These are phyloP conservation scores for Anguilla japonica DNA, from an alignment of 2,113 vertebrate species.

Conservation along the genomic window DNA sequence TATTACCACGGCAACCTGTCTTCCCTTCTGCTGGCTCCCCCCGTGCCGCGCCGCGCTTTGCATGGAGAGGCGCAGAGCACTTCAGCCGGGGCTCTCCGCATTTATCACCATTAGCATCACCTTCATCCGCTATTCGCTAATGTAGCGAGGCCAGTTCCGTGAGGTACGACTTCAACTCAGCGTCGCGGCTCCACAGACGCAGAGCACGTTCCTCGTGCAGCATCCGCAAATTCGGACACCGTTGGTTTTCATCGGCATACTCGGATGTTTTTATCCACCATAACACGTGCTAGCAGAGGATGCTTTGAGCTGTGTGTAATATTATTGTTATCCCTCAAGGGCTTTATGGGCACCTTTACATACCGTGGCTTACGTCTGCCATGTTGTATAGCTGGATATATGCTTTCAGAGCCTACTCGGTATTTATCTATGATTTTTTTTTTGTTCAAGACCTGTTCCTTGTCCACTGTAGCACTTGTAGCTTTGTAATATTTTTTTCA, in stretches of 20 bases:
- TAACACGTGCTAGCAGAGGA: neutral
- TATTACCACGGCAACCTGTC: conserved; percentile 18
- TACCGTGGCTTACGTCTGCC: neutral
- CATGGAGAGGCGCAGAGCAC: neutral
- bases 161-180: neutral
- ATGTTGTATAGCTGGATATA: neutral
- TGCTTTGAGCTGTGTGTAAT: neutral
- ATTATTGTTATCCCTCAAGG: neutral
- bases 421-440: neutral
- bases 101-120: neutral
- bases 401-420: neutral
- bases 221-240: neutral
- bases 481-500: neutral
- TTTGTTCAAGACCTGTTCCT: neutral
- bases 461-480: neutral
- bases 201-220: neutral
- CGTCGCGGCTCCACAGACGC: neutral
- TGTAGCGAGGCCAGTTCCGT: neutral
- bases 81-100: neutral
- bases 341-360: neutral
- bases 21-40: neutral
- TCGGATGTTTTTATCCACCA: neutral
- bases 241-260: neutral
- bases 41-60: neutral
- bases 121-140: neutral